A percentile compares a stretch with the other conserved stretches of the same genome.
These are phyloP conservation scores for Heliconius hewitsoni DNA, from an alignment of 1,140 invertebrate species.

Conservation along the genomic window DNA sequence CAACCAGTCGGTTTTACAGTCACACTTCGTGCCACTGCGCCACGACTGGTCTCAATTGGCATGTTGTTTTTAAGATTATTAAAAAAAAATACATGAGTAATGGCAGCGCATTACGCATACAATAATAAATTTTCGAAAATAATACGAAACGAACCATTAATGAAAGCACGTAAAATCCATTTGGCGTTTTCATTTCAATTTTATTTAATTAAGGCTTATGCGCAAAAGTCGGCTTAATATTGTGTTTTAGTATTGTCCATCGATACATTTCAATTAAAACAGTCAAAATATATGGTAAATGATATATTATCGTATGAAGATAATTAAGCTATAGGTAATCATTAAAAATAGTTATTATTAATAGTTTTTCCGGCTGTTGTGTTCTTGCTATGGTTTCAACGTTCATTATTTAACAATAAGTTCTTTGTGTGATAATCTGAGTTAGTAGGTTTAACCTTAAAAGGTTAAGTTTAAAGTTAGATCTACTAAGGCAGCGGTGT, in stretches of 20 bases:
- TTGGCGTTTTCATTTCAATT: constrained; percentile 79
- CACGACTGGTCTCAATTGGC: constrained; percentile 23
- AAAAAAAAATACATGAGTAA: constrained; percentile 66
- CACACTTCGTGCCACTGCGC: no score
- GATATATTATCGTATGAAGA: constrained; percentile 27
- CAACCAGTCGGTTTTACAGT: no score
- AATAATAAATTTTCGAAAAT: constrained; percentile 79
- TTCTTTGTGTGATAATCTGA: background rate
- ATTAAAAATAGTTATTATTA: constrained; percentile 10
- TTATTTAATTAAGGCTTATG: constrained; percentile 80
- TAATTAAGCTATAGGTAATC: constrained; percentile 4
- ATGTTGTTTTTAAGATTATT: constrained; percentile 71
- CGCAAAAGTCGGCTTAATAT: constrained; percentile 50
- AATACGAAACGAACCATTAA: constrained; percentile 76
- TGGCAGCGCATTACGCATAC: constrained; percentile 71
- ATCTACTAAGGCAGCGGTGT: no score
- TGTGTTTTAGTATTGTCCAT: constrained; percentile 48
- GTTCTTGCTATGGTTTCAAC: background rate
- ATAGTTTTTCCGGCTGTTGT: background rate
- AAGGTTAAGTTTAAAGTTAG: no score
- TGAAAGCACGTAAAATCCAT: constrained; percentile 80
- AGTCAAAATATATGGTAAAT: constrained; percentile 32
- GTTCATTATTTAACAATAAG: background rate
- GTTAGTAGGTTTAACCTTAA: no score
- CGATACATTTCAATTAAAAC: constrained; percentile 43